phyloP scores from a whole-genome alignment of 2,888 invertebrate species.

The Hirtodrosophila trivittata region DNA sequence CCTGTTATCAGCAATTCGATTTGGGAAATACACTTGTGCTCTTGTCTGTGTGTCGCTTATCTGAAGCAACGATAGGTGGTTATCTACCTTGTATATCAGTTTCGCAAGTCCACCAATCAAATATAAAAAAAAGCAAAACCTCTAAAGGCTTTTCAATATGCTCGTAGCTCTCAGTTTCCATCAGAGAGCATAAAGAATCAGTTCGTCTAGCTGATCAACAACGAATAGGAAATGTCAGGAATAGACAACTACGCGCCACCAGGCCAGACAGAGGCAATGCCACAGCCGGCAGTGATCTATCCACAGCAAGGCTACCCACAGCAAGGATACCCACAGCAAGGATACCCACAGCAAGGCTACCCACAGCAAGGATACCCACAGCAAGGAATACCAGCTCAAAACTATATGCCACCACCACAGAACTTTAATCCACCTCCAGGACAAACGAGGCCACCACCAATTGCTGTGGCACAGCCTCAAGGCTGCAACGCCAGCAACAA shows the following conservation, averaged over 20 bases:
- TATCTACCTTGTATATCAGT: no score
- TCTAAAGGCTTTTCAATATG: not conserved
- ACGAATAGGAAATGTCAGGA: not conserved
- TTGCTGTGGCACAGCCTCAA: constrained; percentile 7
- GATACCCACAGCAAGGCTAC: constrained; percentile 28
- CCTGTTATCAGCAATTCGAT: no score
- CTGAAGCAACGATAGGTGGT: no score
- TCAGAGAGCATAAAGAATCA: not conserved
- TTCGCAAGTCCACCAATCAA: no score
- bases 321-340: constrained; percentile 28
- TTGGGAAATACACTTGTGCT: no score
- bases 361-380: constrained; percentile 16
- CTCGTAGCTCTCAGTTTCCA: constrained; percentile 28
- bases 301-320: constrained; percentile 22
- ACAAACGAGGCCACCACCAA: not conserved
- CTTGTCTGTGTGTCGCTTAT: no score
- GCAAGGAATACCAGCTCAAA: constrained; percentile 15
- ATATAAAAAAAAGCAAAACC: constrained; percentile 9
- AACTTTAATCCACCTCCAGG: constrained; percentile 25
- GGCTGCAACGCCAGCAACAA: constrained; percentile 47
- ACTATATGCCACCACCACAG: constrained; percentile 28
- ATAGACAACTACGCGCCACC: no score
- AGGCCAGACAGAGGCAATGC: no score
- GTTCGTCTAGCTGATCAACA: constrained; percentile 15
- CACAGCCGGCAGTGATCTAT: no score